Evolutionary conservation across 2,797 vertebrate genomes (phyloP).

Genomic region (Selene dorsalis): DNA sequence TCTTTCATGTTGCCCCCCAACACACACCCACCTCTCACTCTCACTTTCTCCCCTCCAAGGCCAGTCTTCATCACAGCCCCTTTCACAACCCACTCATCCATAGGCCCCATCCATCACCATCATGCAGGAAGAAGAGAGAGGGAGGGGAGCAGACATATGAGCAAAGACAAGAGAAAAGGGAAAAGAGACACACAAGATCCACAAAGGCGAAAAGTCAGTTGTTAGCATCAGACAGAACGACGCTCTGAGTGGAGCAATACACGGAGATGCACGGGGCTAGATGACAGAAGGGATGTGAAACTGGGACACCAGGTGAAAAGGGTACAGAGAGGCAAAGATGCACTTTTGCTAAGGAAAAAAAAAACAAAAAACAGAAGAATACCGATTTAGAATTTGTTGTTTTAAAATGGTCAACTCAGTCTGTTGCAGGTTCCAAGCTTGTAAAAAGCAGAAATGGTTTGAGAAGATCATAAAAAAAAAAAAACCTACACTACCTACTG

Average conservation of each 20-base stretch:
- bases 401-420: slow-evolving; percentile 23
- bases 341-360: slow-evolving; percentile 24
- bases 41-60: slow-evolving; percentile 73
- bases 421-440: slow-evolving; percentile 1
- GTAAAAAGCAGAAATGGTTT: slow-evolving; percentile 16
- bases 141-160: slow-evolving; percentile 43
- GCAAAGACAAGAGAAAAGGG: slow-evolving; percentile 45
- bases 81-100: slow-evolving; percentile 77
- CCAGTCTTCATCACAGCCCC: slow-evolving; percentile 76
- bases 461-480: not conserved
- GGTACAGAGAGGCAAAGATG: slow-evolving; percentile 7
- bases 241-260: slow-evolving; percentile 11
- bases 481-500: not conserved
- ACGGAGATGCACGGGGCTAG: slow-evolving; percentile 22
- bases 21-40: slow-evolving; percentile 45
- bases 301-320: slow-evolving; percentile 42
- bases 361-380: slow-evolving; percentile 34
- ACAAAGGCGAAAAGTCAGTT: slow-evolving; percentile 65
- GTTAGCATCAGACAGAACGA: slow-evolving; percentile 41
- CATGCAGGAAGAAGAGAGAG: slow-evolving; percentile 61
- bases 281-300: slow-evolving; percentile 25
- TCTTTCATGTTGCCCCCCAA: slow-evolving; percentile 39
- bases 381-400: slow-evolving; percentile 17
- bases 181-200: slow-evolving; percentile 56
- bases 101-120: slow-evolving; percentile 81